These are phyloP conservation scores for Cephus sareptanus DNA, from an alignment of 2,888 invertebrate species.

Conservation along the genomic window DNA sequence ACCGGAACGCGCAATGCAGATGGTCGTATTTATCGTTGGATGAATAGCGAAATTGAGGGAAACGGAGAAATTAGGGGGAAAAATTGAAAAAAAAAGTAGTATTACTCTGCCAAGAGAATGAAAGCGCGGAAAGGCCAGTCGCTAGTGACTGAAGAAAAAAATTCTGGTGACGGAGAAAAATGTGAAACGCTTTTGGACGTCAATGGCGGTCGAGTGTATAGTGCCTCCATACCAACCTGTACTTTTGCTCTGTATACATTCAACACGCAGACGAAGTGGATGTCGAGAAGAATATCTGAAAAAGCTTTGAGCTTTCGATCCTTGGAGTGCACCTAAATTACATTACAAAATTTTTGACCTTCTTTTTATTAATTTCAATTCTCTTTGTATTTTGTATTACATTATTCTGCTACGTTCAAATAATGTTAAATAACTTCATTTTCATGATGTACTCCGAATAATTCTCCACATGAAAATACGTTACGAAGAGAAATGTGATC, in stretches of 20 bases:
- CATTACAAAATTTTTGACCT: background rate
- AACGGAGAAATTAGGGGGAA: background rate
- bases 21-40: background rate
- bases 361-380: background rate
- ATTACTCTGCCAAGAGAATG: background rate
- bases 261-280: background rate
- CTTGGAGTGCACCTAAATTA: background rate
- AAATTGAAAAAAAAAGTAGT: background rate
- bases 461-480: background rate
- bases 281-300: background rate
- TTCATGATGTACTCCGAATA: background rate
- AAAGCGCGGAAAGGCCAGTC: background rate
- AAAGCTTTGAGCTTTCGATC: background rate
- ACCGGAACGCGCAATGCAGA: background rate
- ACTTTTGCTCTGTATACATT: background rate
- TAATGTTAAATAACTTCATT: background rate
- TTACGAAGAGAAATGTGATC: background rate
- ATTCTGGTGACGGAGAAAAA: background rate
- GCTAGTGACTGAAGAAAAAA: background rate
- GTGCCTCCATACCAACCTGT: background rate
- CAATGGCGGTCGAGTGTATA: background rate
- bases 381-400: background rate
- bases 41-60: background rate
- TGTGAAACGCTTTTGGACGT: background rate
- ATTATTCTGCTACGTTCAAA: background rate